Conservation (phyloP, 2,113 vertebrate genomes). For the Australoheros scitulus region DNA sequence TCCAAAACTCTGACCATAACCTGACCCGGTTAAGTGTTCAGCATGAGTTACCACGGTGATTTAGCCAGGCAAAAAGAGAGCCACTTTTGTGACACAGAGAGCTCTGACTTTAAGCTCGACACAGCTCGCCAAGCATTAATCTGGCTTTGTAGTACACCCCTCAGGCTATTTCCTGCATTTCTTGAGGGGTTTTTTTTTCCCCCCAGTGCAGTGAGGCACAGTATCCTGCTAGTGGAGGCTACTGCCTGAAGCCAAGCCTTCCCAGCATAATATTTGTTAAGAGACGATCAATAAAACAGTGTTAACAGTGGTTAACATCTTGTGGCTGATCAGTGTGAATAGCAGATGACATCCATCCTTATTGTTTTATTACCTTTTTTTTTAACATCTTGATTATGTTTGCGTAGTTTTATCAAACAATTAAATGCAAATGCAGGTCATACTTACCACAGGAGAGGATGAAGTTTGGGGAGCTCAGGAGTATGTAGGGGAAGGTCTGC, state of each 20-base stretch:
- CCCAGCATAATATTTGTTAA: neutral
- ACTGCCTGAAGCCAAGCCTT: neutral
- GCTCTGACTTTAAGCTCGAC: neutral
- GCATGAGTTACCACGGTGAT: neutral
- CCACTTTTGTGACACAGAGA: neutral
- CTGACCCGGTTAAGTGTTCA: neutral
- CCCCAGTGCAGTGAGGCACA: neutral
- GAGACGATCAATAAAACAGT: neutral
- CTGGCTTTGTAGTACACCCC: neutral
- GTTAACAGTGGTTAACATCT: neutral
- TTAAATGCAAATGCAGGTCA: neutral
- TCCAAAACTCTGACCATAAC: neutral
- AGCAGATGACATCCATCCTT: neutral
- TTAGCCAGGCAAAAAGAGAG: neutral
- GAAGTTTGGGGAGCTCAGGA: conserved; percentile 95
- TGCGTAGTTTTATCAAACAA: neutral
- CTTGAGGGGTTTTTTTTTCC: neutral
- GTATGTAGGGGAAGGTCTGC: conserved; percentile 94
- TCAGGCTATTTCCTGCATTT: neutral
- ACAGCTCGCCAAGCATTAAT: neutral
- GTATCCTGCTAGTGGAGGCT: neutral
- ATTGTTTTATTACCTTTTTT: neutral
- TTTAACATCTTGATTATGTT: neutral
- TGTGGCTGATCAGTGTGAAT: neutral
- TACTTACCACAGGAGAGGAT: conserved; percentile 92